Conservation (phyloP, 1,140 invertebrate species). For the Papilio glaucus region DNA sequence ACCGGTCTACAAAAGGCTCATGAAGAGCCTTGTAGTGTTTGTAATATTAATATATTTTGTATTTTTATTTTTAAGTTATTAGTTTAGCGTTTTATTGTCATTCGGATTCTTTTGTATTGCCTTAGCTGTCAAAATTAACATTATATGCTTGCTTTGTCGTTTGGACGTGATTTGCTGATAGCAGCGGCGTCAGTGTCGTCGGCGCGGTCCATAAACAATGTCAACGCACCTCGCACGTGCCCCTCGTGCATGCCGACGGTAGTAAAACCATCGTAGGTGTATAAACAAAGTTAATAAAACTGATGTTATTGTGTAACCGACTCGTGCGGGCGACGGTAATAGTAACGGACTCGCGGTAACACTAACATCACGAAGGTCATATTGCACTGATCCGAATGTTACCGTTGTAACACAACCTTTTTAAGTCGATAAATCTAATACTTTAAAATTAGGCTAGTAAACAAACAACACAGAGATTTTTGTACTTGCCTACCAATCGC, state of each 20-base stretch:
- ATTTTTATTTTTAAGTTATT: not conserved
- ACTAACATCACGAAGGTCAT: not conserved
- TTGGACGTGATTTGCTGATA: slow-evolving; percentile 4
- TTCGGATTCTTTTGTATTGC: not conserved
- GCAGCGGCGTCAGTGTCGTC: slow-evolving; percentile 4
- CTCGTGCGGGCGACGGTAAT: not conserved
- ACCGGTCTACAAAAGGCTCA: too few relatives aligned
- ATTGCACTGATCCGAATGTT: too few relatives aligned
- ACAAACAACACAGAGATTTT: too few relatives aligned
- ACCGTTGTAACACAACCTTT: too few relatives aligned
- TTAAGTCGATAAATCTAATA: too few relatives aligned
- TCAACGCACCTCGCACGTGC: slow-evolving; percentile 36
- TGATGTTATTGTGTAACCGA: slow-evolving; percentile 24
- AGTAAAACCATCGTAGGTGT: slow-evolving; percentile 20
- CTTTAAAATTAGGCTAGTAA: too few relatives aligned
- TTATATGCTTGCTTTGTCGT: too few relatives aligned
- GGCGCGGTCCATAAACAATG: slow-evolving; percentile 21
- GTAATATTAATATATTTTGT: too few relatives aligned
- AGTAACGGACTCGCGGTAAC: not conserved
- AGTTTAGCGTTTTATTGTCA: not conserved
- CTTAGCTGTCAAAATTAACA: not conserved
- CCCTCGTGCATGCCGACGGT: slow-evolving; percentile 7
- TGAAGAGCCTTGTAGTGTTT: too few relatives aligned
- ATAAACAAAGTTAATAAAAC: slow-evolving; percentile 30
- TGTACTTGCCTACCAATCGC: too few relatives aligned